These are phyloP conservation scores for Diprion similis DNA, from an alignment of 1,140 invertebrate species.

Conservation along the genomic window DNA sequence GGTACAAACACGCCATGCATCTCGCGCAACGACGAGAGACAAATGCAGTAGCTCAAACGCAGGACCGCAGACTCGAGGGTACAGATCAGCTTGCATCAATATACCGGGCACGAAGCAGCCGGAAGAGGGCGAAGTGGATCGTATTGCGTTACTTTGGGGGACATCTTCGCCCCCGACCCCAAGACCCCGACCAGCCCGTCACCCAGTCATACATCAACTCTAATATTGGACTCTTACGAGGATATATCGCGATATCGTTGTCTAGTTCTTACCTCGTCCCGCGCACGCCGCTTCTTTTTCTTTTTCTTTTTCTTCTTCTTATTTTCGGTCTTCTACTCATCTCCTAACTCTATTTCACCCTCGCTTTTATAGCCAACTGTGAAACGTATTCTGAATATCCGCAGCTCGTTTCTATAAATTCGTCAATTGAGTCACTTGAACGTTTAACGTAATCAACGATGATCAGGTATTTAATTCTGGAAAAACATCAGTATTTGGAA, in stretches of 20 bases:
- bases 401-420: no score
- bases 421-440: no score
- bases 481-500: no score
- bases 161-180: constrained; percentile 48
- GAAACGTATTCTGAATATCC: no score
- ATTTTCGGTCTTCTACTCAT: constrained; percentile 21
- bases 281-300: constrained; percentile 14
- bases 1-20: no score
- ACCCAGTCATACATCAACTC: constrained; percentile 55
- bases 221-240: constrained; percentile 51
- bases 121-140: constrained; percentile 40
- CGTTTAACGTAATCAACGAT: no score
- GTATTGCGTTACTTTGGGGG: constrained; percentile 48
- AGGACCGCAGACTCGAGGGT: background rate
- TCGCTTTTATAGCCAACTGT: no score
- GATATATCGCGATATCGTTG: constrained; percentile 7
- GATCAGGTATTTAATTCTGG: no score
- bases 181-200: background rate
- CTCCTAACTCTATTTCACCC: no score
- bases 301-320: constrained; percentile 34
- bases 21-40: background rate
- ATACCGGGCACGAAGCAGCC: constrained; percentile 55
- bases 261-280: background rate
- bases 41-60: constrained; percentile 2
- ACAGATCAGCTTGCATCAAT: constrained; percentile 51